Conservation (phyloP, 2,888 invertebrate species). For the Hypsopygia costalis region DNA sequence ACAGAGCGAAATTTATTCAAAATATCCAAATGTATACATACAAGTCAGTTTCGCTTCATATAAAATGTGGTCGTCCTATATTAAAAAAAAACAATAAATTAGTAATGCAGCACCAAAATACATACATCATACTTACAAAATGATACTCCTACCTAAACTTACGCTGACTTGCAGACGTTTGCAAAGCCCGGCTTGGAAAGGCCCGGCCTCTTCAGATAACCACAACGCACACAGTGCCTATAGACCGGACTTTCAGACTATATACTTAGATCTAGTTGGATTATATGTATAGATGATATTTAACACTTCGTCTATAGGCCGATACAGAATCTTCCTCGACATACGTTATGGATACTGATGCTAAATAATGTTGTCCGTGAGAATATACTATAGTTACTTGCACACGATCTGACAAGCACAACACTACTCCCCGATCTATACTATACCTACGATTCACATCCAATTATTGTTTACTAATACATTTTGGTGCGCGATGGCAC, state of each 20-base stretch:
- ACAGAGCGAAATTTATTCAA: conserved; percentile 70
- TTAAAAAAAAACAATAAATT: conserved; percentile 73
- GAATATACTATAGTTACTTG: too few species aligned
- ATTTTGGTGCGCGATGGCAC: conserved; percentile 61
- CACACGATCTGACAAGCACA: too few species aligned
- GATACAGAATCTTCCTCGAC: too few species aligned
- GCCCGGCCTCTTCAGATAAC: background rate
- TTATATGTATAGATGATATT: too few species aligned
- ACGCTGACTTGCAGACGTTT: conserved; percentile 26
- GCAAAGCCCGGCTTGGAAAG: background rate
- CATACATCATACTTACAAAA: conserved; percentile 63
- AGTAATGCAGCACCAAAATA: conserved; percentile 78
- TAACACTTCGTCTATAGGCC: too few species aligned
- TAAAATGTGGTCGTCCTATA: conserved; percentile 59
- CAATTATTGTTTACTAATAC: conserved; percentile 28
- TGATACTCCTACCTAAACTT: conserved; percentile 44
- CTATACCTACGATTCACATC: too few species aligned
- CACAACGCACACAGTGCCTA: too few species aligned
- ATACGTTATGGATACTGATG: too few species aligned
- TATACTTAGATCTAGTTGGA: too few species aligned
- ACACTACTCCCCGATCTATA: too few species aligned
- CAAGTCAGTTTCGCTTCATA: conserved; percentile 67
- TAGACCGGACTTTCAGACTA: too few species aligned
- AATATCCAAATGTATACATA: conserved; percentile 72
- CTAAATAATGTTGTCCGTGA: too few species aligned